Evolutionary conservation across 2,113 vertebrate species (phyloP).

Genomic region (Carlito syrichta): DNA sequence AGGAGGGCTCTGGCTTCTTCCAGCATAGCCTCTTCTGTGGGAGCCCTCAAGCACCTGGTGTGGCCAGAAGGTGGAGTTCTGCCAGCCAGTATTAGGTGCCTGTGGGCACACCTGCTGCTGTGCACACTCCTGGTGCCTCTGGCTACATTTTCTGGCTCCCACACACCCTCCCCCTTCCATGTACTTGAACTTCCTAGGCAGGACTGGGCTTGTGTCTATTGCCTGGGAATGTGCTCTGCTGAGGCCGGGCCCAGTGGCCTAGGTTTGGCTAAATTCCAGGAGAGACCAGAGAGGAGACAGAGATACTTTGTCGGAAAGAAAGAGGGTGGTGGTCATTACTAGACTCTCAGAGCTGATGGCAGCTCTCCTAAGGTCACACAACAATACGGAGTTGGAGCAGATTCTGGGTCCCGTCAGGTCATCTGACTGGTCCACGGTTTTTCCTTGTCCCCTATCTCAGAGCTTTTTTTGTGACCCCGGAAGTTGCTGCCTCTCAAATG

Average conservation of each 20-base stretch:
- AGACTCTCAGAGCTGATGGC: not conserved
- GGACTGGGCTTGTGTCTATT: slow-evolving; percentile 61
- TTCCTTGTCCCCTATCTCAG: not conserved
- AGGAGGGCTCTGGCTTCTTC: not conserved
- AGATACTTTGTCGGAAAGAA: not conserved
- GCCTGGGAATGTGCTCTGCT: slow-evolving; percentile 58
- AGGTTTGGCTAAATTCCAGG: not conserved
- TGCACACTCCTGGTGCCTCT: slow-evolving; percentile 36
- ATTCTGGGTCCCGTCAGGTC: not conserved
- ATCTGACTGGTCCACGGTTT: not conserved
- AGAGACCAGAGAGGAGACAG: not conserved
- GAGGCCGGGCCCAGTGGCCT: not conserved
- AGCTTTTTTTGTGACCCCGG: not conserved
- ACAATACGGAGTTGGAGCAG: not conserved
- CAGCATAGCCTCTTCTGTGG: not conserved
- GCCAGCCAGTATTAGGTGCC: not conserved
- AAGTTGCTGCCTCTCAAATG: not conserved
- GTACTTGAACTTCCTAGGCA: slow-evolving; percentile 47
- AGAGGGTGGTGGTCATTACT: not conserved
- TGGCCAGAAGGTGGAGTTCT: not conserved
- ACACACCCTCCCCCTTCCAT: not conserved
- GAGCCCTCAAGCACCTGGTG: slow-evolving; percentile 13
- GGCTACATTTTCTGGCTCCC: slow-evolving; percentile 66
- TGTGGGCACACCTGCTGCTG: slow-evolving; percentile 50
- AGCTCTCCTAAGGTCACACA: not conserved